These are phyloP conservation scores for Microvelia longipes DNA, from an alignment of 1,140 invertebrate genomes.

Conservation along the genomic window DNA sequence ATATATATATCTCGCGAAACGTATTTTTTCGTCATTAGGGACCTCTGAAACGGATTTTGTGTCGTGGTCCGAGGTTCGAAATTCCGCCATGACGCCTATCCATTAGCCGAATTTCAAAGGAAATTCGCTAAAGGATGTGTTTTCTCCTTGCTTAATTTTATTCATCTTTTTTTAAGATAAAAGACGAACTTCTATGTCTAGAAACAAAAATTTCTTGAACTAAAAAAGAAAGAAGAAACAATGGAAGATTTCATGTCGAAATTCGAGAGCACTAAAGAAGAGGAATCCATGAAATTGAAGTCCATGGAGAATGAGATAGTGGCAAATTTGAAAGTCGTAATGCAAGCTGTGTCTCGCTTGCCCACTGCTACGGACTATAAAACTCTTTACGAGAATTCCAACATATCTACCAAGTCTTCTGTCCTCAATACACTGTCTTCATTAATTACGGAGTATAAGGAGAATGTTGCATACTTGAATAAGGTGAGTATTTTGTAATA, in stretches of 20 bases:
- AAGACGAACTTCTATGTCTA: not conserved
- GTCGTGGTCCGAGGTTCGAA: too few species aligned
- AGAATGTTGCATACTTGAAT: not conserved
- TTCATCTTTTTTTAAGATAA: not conserved
- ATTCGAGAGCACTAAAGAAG: not conserved
- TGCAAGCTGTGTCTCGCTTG: not conserved
- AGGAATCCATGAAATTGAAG: not conserved
- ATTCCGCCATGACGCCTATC: too few species aligned
- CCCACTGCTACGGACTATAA: not conserved
- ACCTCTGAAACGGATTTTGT: too few species aligned
- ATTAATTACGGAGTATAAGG: not conserved
- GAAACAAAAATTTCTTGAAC: not conserved
- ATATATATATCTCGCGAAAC: too few species aligned
- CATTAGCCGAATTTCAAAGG: too few species aligned
- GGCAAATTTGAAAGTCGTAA: not conserved
- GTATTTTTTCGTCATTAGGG: too few species aligned
- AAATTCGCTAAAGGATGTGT: too few species aligned
- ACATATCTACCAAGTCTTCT: not conserved
- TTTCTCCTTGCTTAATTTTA: not conserved
- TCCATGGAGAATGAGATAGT: not conserved
- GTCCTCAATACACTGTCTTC: not conserved
- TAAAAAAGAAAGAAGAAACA: not conserved
- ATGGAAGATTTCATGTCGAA: conserved; percentile 1
- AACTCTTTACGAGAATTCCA: not conserved
- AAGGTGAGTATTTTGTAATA: not conserved